Conservation (phyloP, 2,113 vertebrate genomes). For the Neomonachus schauinslandi region DNA sequence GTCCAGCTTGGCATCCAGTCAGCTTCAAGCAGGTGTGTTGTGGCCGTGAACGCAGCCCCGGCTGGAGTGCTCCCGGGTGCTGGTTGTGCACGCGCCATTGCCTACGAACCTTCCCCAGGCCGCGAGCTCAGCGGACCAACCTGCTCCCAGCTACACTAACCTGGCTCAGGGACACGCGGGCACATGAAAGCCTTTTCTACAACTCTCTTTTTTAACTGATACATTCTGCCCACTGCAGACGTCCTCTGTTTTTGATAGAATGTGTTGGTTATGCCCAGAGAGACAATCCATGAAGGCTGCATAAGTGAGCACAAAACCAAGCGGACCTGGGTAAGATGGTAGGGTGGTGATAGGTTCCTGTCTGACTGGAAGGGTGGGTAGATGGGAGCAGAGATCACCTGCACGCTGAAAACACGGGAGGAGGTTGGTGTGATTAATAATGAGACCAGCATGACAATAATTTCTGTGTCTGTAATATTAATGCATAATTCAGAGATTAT, state of each 20-base stretch:
- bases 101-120: conserved; percentile 92
- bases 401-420: background rate
- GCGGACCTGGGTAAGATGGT: conserved; percentile 67
- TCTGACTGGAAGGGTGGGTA: conserved; percentile 71
- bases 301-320: conserved; percentile 69
- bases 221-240: conserved; percentile 76
- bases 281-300: conserved; percentile 67
- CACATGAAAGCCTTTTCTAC: conserved; percentile 89
- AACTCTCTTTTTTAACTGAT: conserved; percentile 81
- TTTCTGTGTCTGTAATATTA: no score
- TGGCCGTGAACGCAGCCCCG: conserved; percentile 71
- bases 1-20: conserved; percentile 81
- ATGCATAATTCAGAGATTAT: background rate
- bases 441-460: accelerated
- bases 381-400: background rate
- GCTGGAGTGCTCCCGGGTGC: conserved; percentile 85
- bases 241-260: background rate
- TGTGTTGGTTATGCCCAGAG: conserved; percentile 62
- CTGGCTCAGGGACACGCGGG: conserved; percentile 89
- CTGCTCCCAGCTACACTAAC: conserved; percentile 90
- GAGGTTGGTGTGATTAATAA: background rate
- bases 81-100: conserved; percentile 89
- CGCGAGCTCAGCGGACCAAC: conserved; percentile 87
- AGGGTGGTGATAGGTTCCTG: conserved; percentile 50
- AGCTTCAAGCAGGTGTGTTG: conserved; percentile 83